Evolutionary conservation across 2,113 vertebrate genomes (phyloP), one percentile per base, ranked within the genome.

Genomic region (Solea solea): DNA sequence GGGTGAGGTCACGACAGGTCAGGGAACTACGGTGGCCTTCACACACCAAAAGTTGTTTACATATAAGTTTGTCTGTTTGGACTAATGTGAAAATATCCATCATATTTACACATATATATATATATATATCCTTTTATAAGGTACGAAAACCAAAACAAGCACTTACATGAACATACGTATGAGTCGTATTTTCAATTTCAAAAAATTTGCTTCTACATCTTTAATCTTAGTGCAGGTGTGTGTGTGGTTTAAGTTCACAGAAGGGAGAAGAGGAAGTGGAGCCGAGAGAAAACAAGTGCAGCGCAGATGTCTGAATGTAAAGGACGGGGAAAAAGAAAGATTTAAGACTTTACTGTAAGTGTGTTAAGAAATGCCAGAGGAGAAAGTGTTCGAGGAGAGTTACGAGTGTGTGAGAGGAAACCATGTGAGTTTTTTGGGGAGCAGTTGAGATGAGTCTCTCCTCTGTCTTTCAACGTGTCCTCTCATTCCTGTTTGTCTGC

Each of bases 191-290:
- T 34, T 34, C 34, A 34, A 34, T 34, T 34, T 34, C 34, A 34
- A 34, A 4, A 34, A 34, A 34, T 21, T 21, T 6, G 34, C 34
- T 34, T 34, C 34, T 34, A 34, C 3, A 16, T 25, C 12, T 58
- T 72, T 70, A 58, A 40, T 70, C 9, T 50, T 52, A 55, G 25
- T 13, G 27, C 74, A 73, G 72, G 69, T 54, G 42, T 45, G 51
- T 9, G 63, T 21, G 21, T 21, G 21, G 21, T 21, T 21, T 1
- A 44, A 42, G 54, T 34, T 34, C 34, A 58, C 21, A 27, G 39
- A 63, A 52, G 25, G 60, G 27, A 72, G 69, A 82, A 52, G 74
- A 28, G 85, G 72, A 88, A 80, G 89, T 83, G 34, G 82, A 76
- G 53, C 67, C 69, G 85, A 76, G 56, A 50, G 74, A 54, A 67